These are phyloP conservation scores for Folsomia manolachei DNA, from an alignment of 2,888 invertebrate species.

Conservation along the genomic window DNA sequence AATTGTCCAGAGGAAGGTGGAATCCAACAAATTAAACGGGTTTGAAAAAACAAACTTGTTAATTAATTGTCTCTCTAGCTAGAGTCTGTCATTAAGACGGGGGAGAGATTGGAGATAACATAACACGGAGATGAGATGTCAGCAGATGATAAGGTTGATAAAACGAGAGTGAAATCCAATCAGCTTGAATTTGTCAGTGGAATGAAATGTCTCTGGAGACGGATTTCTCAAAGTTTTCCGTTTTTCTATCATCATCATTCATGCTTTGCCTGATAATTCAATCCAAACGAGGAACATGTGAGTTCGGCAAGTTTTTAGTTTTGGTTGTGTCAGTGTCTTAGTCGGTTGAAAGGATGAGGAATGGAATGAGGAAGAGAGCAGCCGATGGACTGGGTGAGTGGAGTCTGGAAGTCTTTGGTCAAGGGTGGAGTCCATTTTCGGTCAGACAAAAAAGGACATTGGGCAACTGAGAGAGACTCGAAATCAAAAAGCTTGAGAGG, in stretches of 20 bases:
- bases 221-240: background rate
- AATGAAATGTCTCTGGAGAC: background rate
- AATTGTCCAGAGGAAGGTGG: background rate
- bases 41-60: background rate
- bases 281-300: too few relatives aligned
- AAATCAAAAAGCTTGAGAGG: background rate
- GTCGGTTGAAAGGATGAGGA: too few relatives aligned
- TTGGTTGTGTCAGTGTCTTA: too few relatives aligned
- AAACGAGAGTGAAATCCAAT: background rate
- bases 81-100: background rate
- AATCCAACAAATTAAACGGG: background rate
- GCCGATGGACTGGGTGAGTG: background rate
- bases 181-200: background rate
- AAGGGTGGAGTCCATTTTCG: slow-evolving; percentile 3
- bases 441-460: slow-evolving; percentile 8
- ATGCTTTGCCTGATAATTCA: too few relatives aligned
- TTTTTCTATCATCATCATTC: background rate
- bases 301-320: too few relatives aligned
- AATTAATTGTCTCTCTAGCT: background rate
- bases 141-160: background rate
- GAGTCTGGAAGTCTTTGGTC: slow-evolving; percentile 1
- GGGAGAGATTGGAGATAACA: background rate
- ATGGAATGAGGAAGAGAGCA: background rate
- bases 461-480: too few relatives aligned
- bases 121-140: background rate